Evolutionary conservation across 2,113 vertebrate genomes (phyloP).

Genomic region (Tyto alba): DNA sequence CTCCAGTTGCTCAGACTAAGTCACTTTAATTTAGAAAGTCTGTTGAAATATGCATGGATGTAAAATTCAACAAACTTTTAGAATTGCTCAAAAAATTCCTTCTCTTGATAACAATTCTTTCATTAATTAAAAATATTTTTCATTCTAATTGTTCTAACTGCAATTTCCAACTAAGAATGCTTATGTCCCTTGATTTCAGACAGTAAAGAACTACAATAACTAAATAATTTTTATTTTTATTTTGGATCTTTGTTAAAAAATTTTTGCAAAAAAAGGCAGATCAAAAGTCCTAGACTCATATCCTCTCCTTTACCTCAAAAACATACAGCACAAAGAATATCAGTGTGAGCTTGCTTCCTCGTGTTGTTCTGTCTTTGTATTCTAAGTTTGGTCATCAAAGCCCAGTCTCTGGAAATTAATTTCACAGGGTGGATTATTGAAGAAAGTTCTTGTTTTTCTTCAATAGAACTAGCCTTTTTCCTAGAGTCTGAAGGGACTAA

Average conservation of each 20-base stretch:
- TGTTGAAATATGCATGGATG: neutral
- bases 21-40: constrained; percentile 26
- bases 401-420: neutral
- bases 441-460: neutral
- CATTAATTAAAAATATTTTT: constrained; percentile 46
- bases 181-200: neutral
- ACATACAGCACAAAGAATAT: neutral
- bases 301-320: neutral
- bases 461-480: neutral
- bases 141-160: neutral
- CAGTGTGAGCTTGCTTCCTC: neutral
- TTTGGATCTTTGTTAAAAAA: neutral
- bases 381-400: neutral
- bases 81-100: neutral
- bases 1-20: neutral
- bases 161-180: neutral
- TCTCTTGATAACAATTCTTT: neutral
- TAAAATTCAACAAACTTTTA: neutral
- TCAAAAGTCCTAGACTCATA: neutral
- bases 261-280: no score
- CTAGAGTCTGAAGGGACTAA: neutral
- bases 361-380: neutral
- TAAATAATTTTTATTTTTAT: neutral
- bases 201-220: neutral
- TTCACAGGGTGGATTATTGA: neutral